Base-by-base conservation (phyloP, 2,797 vertebrate species). In the Oceanodroma leucorhoa region DNA sequence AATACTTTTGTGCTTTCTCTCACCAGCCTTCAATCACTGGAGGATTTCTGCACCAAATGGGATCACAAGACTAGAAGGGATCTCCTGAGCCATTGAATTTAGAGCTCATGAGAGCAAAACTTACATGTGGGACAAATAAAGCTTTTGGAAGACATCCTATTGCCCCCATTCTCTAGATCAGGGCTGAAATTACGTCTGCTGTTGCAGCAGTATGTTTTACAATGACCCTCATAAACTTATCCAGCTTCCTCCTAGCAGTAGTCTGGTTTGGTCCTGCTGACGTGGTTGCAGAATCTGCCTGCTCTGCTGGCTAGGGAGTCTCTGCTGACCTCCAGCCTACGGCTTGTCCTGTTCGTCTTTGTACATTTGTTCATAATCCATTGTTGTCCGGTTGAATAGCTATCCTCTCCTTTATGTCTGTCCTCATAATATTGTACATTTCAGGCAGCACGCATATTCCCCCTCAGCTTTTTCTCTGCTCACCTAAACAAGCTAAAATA, bases 401-500 rank as follows among this genome's bases (percentile, higher is more conserved):
- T 71, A 9, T 77, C 53, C 34, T 61, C 30, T 75, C 18, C 70
- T 90, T 86, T 45, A n/a, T 41, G 38, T 40, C 55, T 80, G 29
- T 62, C 66, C 55, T 86, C 46, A 46, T 54, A 50, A 69, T 48
- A 81, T 67, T 11, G 27, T 62, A 45, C 66, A 34, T 70, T 90
- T 91, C 29, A 46, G 43, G 58, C 85, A 91, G 72, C 79, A 85
- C 0, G 0, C 41, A 4, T 36, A 30, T n/a, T 43, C 41, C 18
- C 22, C 70, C 86, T 78, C 38, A 48, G 51, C 34, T 94, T 88
- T 85, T 79, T 19, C 36, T 75, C 61, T 76, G 76, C 61, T 91
- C 51, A 83, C 82, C 91, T 91, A 95, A 96, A 81, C 61, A 93
- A 72, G 54, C 58, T 57, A 34, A 94, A 83, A 87, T 72, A 69